Evolutionary conservation across 2,113 vertebrate species (phyloP), one percentile per base, ranked within the genome.

Genomic region (Petrocephalus zakoni): DNA sequence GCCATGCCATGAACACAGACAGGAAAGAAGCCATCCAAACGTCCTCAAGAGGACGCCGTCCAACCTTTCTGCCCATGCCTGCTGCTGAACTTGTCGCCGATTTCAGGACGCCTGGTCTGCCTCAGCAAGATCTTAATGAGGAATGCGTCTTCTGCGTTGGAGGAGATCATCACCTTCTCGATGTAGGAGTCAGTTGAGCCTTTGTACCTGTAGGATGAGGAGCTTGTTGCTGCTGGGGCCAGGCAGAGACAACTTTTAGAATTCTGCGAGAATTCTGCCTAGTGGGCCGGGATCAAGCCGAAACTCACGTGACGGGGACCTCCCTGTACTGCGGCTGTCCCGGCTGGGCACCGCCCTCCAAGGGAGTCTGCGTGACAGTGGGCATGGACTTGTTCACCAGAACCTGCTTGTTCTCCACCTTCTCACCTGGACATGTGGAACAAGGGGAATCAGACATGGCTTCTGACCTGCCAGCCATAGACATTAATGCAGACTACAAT

Each of bases 351-450:
- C 96, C 98, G 93, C 98, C 98, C 95, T 99, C 98, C 95, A 99
- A 93, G 92, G 98, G 97, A 0, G 97, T 98, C 93, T 99, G 98
- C 22, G 98, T 99, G 90, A 99, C 96, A 4, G 98, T 99, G 89
- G 98, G 98, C 98, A 99, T 99, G 5, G 97, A 99, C 90, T 99
- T 99, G 91, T 99, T 99, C 82, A 99, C 97, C 88, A 99, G 93
- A 87, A 99, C 97, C 93, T 99, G 98, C 81, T 99, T 99, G 93
- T 99, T 99, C 93, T 99, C 97, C 56, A 99, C 98, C 90, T 95
- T 97, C 94, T 99, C 98, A 92, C 98, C 98, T 99, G 92, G 9
- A 25, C 2, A 56, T n/a, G 17, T 6, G 51, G 52, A 19, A 56
- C n/a, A 29, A 87, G 49, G 49, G 22, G n/a, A 78, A 78, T 78